Evolutionary conservation across 2,888 invertebrate genomes (phyloP).

Genomic region (Troides helena): DNA sequence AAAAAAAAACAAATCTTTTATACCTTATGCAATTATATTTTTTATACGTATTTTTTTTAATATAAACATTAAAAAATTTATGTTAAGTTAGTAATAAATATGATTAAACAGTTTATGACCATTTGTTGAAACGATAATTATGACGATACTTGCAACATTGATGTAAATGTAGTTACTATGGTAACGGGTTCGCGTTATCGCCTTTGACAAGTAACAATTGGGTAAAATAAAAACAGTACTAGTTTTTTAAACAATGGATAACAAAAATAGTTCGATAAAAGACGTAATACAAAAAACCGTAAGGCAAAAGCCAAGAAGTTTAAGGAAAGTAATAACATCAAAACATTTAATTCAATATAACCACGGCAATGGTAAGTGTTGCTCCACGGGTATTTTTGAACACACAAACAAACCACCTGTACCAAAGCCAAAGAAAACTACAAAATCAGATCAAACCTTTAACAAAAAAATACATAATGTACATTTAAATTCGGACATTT

Average conservation of each 20-base stretch:
- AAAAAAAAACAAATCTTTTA: too few relatives aligned
- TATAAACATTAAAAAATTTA: too few relatives aligned
- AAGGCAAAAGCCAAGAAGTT: constrained; percentile 32
- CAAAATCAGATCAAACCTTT: constrained; percentile 55
- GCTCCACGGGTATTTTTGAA: constrained; percentile 47
- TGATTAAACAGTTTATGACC: too few relatives aligned
- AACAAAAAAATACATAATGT: constrained; percentile 34
- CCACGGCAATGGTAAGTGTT: constrained; percentile 42
- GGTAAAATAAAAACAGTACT: neutral
- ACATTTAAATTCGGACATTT: constrained; percentile 33
- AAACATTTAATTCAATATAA: constrained; percentile 35
- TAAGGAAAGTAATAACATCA: constrained; percentile 51
- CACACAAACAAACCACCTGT: constrained; percentile 26
- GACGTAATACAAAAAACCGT: neutral
- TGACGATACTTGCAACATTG: neutral
- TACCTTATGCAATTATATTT: too few relatives aligned
- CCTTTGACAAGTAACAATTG: neutral
- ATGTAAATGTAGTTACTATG: neutral
- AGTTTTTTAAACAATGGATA: neutral
- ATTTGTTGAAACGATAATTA: too few relatives aligned
- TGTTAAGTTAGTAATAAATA: too few relatives aligned
- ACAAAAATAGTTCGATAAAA: neutral
- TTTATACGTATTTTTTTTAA: too few relatives aligned
- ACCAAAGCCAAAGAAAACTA: constrained; percentile 48
- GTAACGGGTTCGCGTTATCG: neutral